These are phyloP conservation scores for Drosophila rufa DNA, from an alignment of 1,140 invertebrate genomes.

Conservation along the genomic window DNA sequence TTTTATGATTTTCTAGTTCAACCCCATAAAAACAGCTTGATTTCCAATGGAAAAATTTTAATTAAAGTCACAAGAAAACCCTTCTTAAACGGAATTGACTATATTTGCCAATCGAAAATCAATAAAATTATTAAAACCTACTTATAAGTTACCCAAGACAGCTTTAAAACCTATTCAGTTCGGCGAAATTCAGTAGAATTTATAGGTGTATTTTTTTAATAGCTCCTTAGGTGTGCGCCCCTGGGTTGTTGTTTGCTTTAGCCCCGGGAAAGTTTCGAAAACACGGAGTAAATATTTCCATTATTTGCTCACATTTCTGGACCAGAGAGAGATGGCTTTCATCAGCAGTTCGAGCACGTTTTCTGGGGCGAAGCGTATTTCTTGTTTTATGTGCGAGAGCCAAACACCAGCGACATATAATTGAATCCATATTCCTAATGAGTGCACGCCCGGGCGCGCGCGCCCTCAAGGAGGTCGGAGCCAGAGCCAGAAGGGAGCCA, in stretches of 20 bases:
- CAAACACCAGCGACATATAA: constrained; percentile 63
- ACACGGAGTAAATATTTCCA: constrained; percentile 37
- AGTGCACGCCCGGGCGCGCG: constrained; percentile 55
- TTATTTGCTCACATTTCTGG: constrained; percentile 43
- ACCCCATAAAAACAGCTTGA: background rate
- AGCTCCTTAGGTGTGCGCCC: constrained; percentile 4
- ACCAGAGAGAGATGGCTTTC: constrained; percentile 7
- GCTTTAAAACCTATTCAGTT: background rate
- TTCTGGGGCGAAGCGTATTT: constrained; percentile 39
- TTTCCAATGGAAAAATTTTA: background rate
- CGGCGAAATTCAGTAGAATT: background rate
- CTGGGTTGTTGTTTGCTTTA: constrained; percentile 10
- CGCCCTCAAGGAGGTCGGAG: background rate
- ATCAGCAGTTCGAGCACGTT: constrained; percentile 44
- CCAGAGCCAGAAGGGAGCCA: background rate
- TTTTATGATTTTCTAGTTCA: background rate
- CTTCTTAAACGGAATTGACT: background rate
- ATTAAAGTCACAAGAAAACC: background rate
- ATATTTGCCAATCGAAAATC: background rate
- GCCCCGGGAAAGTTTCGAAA: constrained; percentile 16
- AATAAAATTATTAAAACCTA: too few species aligned
- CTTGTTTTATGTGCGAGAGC: constrained; percentile 45
- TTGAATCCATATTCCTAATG: constrained; percentile 77
- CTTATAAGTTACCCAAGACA: too few species aligned
- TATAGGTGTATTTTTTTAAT: constrained; percentile 4